Percentiles rank a stretch among this genome's conserved stretches.
These are phyloP conservation scores for Arenaria interpres DNA, from an alignment of 2,113 vertebrate genomes.

Conservation along the genomic window DNA sequence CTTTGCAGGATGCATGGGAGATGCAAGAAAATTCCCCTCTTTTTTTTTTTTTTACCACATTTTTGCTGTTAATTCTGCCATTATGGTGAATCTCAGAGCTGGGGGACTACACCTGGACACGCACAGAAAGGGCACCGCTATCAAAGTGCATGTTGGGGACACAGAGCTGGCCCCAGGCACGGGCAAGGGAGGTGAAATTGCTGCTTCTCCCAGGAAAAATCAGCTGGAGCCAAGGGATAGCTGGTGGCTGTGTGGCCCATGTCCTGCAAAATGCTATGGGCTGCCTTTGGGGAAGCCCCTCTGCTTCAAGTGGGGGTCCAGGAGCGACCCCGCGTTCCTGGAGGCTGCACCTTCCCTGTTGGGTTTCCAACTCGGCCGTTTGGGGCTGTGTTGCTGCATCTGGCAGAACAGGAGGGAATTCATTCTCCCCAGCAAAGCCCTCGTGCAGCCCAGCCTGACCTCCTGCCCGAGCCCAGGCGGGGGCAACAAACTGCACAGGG, in stretches of 20 bases:
- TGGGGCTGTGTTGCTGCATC: rapidly evolving
- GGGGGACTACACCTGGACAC: rapidly evolving
- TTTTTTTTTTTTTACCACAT: neutral
- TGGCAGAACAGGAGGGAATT: neutral
- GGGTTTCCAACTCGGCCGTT: rapidly evolving
- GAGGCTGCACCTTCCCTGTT: neutral
- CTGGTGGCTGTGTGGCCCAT: rapidly evolving
- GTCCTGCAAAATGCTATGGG: neutral
- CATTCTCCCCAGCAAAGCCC: neutral
- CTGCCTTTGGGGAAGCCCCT: neutral
- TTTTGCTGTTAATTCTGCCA: neutral
- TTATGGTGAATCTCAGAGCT: neutral
- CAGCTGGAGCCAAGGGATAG: neutral
- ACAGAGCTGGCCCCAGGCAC: neutral
- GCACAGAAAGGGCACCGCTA: neutral
- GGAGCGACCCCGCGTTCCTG: rapidly evolving
- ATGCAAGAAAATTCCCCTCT: neutral
- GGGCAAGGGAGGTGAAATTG: neutral
- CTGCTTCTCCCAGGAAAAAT: neutral
- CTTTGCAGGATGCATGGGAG: neutral
- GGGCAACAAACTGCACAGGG: neutral
- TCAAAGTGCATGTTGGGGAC: neutral
- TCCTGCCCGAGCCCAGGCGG: neutral
- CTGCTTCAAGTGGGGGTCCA: neutral
- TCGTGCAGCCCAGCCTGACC: rapidly evolving